phyloP scores from a whole-genome alignment of 1,140 invertebrate genomes.

The Archivesica marissinica region DNA sequence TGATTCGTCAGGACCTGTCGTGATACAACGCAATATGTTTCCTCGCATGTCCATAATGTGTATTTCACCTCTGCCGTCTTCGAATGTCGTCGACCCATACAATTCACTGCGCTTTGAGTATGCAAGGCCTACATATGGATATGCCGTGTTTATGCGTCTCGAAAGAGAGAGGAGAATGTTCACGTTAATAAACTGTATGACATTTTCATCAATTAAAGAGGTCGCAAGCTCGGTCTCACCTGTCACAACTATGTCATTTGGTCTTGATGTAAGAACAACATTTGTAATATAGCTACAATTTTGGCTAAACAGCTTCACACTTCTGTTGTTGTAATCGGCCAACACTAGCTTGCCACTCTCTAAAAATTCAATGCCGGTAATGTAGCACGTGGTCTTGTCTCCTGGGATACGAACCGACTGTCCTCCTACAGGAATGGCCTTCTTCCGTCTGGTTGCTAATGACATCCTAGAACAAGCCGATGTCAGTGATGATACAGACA shows the following conservation, averaged over 20 bases:
- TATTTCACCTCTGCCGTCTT: slow-evolving; percentile 29
- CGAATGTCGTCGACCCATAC: not conserved
- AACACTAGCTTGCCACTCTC: slow-evolving; percentile 15
- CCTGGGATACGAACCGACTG: slow-evolving; percentile 30
- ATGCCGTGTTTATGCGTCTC: not conserved
- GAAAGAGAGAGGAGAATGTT: not conserved
- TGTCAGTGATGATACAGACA: not conserved
- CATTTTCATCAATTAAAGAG: slow-evolving; percentile 33
- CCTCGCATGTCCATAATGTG: slow-evolving; percentile 22
- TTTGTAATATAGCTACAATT: slow-evolving; percentile 3
- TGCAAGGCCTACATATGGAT: slow-evolving; percentile 5
- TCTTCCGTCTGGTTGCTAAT: not conserved
- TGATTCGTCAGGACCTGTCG: not conserved
- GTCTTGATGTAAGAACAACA: not conserved
- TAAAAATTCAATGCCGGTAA: slow-evolving; percentile 19
- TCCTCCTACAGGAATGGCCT: slow-evolving; percentile 30
- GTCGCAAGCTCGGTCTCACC: slow-evolving; percentile 3
- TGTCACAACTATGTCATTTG: slow-evolving; percentile 6
- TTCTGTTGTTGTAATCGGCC: slow-evolving; percentile 35
- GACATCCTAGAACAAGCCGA: not conserved
- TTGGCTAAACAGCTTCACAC: slow-evolving; percentile 29
- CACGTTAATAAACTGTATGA: not conserved
- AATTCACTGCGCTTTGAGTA: not conserved
- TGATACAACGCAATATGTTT: not conserved
- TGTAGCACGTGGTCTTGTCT: slow-evolving; percentile 35